Evolutionary conservation across 2,888 invertebrate genomes (phyloP).

Genomic region (Tineola bisselliella): DNA sequence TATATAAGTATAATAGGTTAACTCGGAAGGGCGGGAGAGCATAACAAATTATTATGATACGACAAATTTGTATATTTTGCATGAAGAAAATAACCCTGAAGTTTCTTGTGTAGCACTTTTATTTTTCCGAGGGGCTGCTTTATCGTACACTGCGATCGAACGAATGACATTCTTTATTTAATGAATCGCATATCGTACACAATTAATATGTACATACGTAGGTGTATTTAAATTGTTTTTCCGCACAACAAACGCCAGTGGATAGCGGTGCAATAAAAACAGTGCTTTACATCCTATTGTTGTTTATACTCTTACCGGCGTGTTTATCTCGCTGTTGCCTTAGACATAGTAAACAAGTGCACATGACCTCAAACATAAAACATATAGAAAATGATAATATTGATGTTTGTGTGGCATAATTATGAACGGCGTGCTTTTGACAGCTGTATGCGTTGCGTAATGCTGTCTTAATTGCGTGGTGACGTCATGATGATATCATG

Average conservation of each 20-base stretch:
- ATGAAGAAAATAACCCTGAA: neutral
- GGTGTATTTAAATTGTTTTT: neutral
- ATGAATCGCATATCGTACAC: no score
- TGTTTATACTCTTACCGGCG: neutral
- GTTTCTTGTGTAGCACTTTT: neutral
- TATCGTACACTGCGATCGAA: neutral
- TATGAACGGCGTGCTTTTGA: neutral
- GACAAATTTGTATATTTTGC: neutral
- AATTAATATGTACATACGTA: no score
- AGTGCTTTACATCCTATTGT: neutral
- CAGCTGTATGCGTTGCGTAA: conserved; percentile 1
- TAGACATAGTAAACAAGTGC: neutral
- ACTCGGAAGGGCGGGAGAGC: neutral
- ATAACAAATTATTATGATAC: neutral
- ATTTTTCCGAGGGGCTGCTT: neutral
- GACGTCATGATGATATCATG: conserved; percentile 31
- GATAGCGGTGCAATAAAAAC: neutral
- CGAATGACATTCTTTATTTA: no score
- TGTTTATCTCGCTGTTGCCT: neutral
- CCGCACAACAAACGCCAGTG: neutral
- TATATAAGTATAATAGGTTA: neutral
- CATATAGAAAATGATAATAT: neutral
- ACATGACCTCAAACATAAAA: neutral
- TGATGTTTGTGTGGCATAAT: neutral
- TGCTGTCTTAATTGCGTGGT: conserved; percentile 16